Conservation (phyloP, 2,797 vertebrate genomes). For the Apogon talboti region DNA sequence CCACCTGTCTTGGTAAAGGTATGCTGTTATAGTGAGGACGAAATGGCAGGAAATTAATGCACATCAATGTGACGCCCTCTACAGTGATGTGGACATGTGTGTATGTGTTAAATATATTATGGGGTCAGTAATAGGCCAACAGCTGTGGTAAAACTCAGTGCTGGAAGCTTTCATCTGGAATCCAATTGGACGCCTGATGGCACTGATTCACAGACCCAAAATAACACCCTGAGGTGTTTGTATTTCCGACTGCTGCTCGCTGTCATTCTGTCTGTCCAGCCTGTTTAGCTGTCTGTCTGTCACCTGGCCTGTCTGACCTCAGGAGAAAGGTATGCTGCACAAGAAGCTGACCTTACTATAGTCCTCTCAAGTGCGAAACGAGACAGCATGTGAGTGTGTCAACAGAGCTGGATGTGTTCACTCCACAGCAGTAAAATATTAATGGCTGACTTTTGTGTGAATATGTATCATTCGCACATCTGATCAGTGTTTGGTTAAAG, state of each 20-base stretch:
- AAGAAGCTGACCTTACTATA: constrained; percentile 48
- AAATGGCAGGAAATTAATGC: no score
- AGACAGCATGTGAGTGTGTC: constrained; percentile 10
- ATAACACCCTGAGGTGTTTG: constrained; percentile 73
- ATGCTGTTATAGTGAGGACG: no score
- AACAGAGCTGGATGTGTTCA: not conserved
- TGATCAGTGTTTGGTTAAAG: not conserved
- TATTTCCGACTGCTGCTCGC: constrained; percentile 68
- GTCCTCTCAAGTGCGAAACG: constrained; percentile 42
- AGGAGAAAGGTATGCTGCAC: constrained; percentile 59
- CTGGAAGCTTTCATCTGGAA: constrained; percentile 74
- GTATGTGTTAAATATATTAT: constrained; percentile 24
- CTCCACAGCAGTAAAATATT: not conserved
- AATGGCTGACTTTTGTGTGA: constrained; percentile 5
- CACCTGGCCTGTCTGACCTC: constrained; percentile 67
- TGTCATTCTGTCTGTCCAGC: constrained; percentile 49
- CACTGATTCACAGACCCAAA: constrained; percentile 76
- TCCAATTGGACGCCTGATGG: constrained; percentile 60
- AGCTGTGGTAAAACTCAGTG: constrained; percentile 69
- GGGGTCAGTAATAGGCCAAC: constrained; percentile 55
- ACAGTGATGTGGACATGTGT: not conserved
- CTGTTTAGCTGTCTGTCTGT: constrained; percentile 48
- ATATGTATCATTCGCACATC: constrained; percentile 1
- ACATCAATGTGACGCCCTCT: no score
- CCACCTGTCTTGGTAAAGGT: no score